phyloP scores from a whole-genome alignment of 2,113 vertebrate species.

The Urocolius indicus region DNA sequence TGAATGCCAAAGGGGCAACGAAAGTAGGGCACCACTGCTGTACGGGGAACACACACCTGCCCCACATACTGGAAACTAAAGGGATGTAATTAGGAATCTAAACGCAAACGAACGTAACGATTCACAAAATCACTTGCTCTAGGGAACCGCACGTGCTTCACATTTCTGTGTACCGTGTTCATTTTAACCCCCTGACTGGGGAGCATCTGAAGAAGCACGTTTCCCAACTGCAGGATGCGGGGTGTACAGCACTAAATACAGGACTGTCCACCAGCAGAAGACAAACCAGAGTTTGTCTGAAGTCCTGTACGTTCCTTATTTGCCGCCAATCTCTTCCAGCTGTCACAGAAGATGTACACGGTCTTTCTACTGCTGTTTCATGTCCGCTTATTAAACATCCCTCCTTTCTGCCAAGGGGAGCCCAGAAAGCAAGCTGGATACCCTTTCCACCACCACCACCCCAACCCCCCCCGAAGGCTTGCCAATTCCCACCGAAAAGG shows the following conservation, averaged over 20 bases:
- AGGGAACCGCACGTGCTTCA: background rate
- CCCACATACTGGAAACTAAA: background rate
- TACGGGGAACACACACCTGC: background rate
- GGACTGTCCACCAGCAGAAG: background rate
- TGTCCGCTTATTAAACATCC: background rate
- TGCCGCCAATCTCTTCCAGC: background rate
- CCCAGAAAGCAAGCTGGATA: background rate
- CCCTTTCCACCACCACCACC: too few species aligned
- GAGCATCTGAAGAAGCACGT: background rate
- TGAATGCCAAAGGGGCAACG: background rate
- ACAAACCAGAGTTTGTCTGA: fast-evolving
- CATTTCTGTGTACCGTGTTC: background rate
- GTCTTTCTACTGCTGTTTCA: slow-evolving; percentile 16
- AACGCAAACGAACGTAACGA: background rate
- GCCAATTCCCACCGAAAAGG: slow-evolving; percentile 10
- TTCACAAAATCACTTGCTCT: background rate
- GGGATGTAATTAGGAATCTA: background rate
- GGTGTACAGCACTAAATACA: fast-evolving
- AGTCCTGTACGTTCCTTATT: fast-evolving
- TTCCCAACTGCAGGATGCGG: background rate
- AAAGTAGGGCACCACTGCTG: background rate
- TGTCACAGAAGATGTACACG: background rate
- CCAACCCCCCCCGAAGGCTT: background rate
- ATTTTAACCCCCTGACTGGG: background rate
- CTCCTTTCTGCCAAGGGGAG: slow-evolving; percentile 30